Base-by-base conservation (phyloP, 2,797 vertebrate species). In the Sebastes wilsoni region DNA sequence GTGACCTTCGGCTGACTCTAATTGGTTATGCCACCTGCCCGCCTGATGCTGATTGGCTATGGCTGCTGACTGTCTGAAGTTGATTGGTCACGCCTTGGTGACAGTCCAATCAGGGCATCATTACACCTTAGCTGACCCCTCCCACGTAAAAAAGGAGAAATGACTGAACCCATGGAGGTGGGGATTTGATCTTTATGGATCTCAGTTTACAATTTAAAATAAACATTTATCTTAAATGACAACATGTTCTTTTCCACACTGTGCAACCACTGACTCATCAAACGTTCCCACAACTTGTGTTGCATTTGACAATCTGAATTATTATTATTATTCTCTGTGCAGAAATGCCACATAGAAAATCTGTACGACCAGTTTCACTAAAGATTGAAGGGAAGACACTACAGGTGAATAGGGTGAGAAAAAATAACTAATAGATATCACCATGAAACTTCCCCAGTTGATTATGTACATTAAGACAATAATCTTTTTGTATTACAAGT, bases 71-170 rank as follows among this genome's bases (percentile, higher is more conserved):
- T 81, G 82, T 85, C 80, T 82, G 59, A 71, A 56, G 61, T 3
- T 86, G 83, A 88, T 89, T 87, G 84, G 88, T 77, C 79, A 78
- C 14, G 73, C 70, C 54, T 59, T 62, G 58, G 36, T 64, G 80
- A 61, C 42, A 1, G 22, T 77, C 87, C 73, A 86, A 78, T 80
- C 79, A 69, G 62, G 32, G 52, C 72, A 32, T 59, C 18, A 2
- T 74, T 64, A 62, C 77, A 75, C 74, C 58, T 85, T 23, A 7
- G 52, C 30, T 14, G 56, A 60, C 66, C 69, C 23, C 74, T 56
- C 70, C 42, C 16, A 56, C 4, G 11, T 6, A 6, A 34, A 61
- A 22, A 27, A 6, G 58, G 67, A 46, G 61, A 34, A 71, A 49
- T 28, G 30, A 70, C 28, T 22, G 30, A 72, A 67, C 7, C 25